These are phyloP conservation scores for Eudemis profundana DNA, from an alignment of 2,888 invertebrate species.

Conservation along the genomic window DNA sequence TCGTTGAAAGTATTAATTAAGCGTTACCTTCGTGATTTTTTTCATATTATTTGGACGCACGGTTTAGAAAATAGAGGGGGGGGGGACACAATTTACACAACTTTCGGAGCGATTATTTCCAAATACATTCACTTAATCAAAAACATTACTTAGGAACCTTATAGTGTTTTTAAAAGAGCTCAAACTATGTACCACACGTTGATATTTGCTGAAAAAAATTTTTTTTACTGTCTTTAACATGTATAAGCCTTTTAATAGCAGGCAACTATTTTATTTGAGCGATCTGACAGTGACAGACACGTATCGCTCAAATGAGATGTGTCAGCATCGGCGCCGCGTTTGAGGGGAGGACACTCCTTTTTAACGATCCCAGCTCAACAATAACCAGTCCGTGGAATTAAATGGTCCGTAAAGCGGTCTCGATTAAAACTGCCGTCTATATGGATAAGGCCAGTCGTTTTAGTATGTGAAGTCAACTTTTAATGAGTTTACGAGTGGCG, in stretches of 20 bases:
- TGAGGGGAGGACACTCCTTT: slow-evolving; percentile 60
- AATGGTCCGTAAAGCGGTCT: slow-evolving; percentile 79
- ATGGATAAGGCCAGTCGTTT: slow-evolving; percentile 75
- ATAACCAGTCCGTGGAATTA: slow-evolving; percentile 76
- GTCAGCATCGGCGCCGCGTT: slow-evolving; percentile 10
- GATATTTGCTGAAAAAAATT: too few relatives aligned
- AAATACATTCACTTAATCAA: too few relatives aligned
- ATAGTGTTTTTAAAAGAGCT: too few relatives aligned
- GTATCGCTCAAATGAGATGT: slow-evolving; percentile 1
- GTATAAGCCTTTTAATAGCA: not conserved
- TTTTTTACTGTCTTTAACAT: not conserved
- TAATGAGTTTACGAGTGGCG: slow-evolving; percentile 80
- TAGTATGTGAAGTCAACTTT: slow-evolving; percentile 76
- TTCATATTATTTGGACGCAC: too few relatives aligned
- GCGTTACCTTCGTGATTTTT: too few relatives aligned
- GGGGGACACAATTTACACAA: too few relatives aligned
- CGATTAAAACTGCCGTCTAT: slow-evolving; percentile 80
- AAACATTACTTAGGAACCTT: too few relatives aligned
- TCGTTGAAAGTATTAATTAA: too few relatives aligned
- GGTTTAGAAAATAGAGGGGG: too few relatives aligned
- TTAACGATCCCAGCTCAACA: slow-evolving; percentile 77
- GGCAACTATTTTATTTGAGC: not conserved
- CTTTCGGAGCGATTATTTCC: too few relatives aligned
- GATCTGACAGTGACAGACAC: not conserved
- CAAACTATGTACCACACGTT: too few relatives aligned